Evolutionary conservation across 1,140 invertebrate genomes (phyloP).

Genomic region (Arion vulgaris): DNA sequence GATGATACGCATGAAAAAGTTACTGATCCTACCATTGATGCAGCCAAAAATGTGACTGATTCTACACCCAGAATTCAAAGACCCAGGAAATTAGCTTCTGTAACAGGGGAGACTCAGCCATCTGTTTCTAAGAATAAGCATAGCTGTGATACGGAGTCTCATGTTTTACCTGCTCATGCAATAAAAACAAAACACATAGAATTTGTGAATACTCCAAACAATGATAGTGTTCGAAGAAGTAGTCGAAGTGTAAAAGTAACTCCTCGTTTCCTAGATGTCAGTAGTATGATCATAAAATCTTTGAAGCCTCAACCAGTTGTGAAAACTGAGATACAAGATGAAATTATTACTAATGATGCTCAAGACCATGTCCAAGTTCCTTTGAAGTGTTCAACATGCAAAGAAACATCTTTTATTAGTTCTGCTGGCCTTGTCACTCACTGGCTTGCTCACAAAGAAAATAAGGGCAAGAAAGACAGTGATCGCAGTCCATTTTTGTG

Average conservation of each 20-base stretch:
- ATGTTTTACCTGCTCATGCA: too few species aligned
- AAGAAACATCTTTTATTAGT: background rate
- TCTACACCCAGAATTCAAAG: background rate
- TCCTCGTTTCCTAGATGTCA: conserved; percentile 3
- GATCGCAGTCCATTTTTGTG: conserved; percentile 21
- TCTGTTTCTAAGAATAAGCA: background rate
- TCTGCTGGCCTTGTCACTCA: conserved; percentile 8
- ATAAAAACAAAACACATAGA: background rate
- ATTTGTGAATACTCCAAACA: background rate
- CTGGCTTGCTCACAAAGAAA: conserved; percentile 12
- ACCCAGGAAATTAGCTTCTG: background rate
- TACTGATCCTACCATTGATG: background rate
- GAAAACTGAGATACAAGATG: background rate
- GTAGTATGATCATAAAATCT: conserved; percentile 4
- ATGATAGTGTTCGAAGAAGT: background rate
- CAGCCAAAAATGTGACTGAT: background rate
- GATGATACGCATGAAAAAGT: background rate
- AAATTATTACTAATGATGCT: background rate
- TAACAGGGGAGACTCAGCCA: background rate
- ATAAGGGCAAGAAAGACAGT: background rate
- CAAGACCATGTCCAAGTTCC: background rate
- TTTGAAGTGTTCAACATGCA: conserved; percentile 26
- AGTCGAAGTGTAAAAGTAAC: conserved; percentile 18
- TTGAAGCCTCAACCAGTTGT: conserved; percentile 2
- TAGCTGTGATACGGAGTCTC: too few species aligned